Evolutionary conservation across 2,888 invertebrate genomes (phyloP), one percentile per base, ranked within the genome.

Genomic region (Cosmopolites sordidus): DNA sequence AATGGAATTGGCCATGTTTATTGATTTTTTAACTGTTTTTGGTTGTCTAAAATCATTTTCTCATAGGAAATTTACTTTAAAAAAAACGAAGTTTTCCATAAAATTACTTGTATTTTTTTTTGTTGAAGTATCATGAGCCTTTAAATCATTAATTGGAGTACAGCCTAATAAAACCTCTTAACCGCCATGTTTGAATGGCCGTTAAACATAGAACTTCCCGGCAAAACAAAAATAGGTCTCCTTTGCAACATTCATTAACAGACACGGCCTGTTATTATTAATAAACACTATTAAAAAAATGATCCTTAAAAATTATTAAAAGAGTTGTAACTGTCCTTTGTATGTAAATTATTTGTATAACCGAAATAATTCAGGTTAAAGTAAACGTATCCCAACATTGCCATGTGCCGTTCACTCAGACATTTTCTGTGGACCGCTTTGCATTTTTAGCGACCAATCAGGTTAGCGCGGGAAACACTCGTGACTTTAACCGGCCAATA

Each of bases 401-500:
- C 66, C 70, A 69, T 68, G 69, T 69, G 70, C 62, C 64, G 58
- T 50, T 56, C 49, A 53, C 61, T 59, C 59, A 54, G 48, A 56
- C 51, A 48, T 56, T 54, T 55, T 51, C 29, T 18, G 43, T 43
- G 44, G 58, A 49, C 58, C 54, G 54, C 58, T 60, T 56, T 49
- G 58, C 59, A 57, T 56, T 58, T 54, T 51, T 46, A 17, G 12
- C 46, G 56, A 40, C 75, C 75, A 75, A 75, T 75, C 14, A 51
- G 22, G 49, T 18, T 51, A 57, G 64, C 69, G 72, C 73, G 73
- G 70, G 72, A 72, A 72, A 66, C 62, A 58, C 73, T 68, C 72
- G 73, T 73, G 73, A 73, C 70, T 56, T 52, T 53, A 58, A 59
- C 58, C 56, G 44, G 59, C 74, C 74, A 74, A 75, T 74, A 44